These are phyloP conservation scores for Lonchura striata DNA, from an alignment of 2,113 vertebrate species.

Conservation along the genomic window DNA sequence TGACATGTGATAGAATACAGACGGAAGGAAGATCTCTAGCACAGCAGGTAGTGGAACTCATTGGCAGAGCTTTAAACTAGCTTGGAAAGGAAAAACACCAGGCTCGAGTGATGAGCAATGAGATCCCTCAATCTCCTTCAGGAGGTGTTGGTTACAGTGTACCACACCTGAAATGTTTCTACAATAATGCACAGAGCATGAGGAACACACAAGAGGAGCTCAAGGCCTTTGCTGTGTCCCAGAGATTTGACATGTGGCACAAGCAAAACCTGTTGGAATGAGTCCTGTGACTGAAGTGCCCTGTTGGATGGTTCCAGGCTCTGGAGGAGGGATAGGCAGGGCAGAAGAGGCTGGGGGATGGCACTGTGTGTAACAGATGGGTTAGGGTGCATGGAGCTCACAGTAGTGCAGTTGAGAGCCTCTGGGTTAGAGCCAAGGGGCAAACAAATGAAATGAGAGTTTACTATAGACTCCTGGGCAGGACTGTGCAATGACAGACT, in stretches of 20 bases:
- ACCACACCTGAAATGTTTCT: background rate
- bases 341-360: background rate
- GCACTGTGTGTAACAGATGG: background rate
- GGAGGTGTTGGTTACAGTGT: background rate
- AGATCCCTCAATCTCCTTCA: background rate
- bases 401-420: background rate
- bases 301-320: background rate
- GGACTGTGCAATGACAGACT: background rate
- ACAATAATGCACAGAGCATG: too few species aligned
- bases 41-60: background rate
- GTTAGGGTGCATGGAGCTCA: background rate
- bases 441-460: background rate
- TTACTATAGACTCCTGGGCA: background rate
- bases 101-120: background rate
- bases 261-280: background rate
- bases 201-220: background rate
- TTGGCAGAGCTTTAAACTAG: background rate
- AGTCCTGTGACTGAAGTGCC: background rate
- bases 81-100: background rate
- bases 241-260: background rate
- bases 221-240: background rate
- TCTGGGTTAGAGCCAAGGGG: background rate
- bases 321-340: background rate
- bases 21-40: background rate
- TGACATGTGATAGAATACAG: background rate